Conservation (phyloP, 2,888 invertebrate species). For the Nysson spinosus region DNA sequence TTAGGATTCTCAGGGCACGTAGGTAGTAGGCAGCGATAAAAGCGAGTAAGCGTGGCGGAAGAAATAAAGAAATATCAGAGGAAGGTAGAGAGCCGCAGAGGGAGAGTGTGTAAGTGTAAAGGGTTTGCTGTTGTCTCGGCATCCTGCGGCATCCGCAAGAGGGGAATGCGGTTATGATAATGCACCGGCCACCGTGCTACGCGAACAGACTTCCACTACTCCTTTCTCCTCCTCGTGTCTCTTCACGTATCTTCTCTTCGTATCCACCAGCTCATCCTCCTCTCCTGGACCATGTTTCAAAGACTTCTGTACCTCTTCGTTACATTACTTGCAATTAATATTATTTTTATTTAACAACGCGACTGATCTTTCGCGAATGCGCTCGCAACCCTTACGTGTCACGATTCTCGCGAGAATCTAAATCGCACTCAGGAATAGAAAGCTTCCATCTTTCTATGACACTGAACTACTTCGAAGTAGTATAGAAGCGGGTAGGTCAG, state of each 20-base stretch:
- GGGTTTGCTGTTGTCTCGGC: conserved; percentile 66
- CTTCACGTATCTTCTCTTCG: conserved; percentile 12
- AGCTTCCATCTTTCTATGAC: too few relatives aligned
- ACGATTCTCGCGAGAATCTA: too few relatives aligned
- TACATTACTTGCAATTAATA: too few relatives aligned
- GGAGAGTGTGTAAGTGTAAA: conserved; percentile 52
- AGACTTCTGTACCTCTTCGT: too few relatives aligned
- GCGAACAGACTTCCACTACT: conserved; percentile 65
- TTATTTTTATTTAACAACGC: too few relatives aligned
- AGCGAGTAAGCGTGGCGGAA: conserved; percentile 23
- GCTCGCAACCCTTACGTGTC: too few relatives aligned
- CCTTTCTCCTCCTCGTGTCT: conserved; percentile 44
- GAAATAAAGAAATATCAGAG: conserved; percentile 57
- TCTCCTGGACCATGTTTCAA: too few relatives aligned
- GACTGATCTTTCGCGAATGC: too few relatives aligned
- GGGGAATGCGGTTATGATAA: conserved; percentile 77
- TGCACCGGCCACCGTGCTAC: conserved; percentile 76
- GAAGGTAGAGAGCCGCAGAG: not conserved
- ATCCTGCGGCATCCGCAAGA: conserved; percentile 62
- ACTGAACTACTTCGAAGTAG: too few relatives aligned
- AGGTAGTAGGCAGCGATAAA: conserved; percentile 3
- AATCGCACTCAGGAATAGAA: too few relatives aligned
- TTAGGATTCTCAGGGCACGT: not conserved
- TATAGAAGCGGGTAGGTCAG: too few relatives aligned
- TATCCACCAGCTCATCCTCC: conserved; percentile 23